Percentiles rank a stretch among this genome's conserved stretches.
Evolutionary conservation across 2,113 vertebrate species (phyloP).

Genomic region (Bubo scandiacus): DNA sequence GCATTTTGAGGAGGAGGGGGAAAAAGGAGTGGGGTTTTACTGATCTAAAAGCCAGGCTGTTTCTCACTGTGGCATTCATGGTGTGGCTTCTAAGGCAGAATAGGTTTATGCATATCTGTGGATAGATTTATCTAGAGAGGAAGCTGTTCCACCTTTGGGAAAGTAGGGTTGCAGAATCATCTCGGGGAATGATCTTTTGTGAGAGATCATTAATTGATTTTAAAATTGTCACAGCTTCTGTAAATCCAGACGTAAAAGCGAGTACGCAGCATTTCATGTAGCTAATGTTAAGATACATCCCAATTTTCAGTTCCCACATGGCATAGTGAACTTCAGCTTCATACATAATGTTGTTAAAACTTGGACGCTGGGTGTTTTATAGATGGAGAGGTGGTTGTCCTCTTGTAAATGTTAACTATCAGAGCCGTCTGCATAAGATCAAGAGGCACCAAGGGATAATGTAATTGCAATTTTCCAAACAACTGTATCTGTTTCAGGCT

Average conservation of each 20-base stretch:
- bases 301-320: neutral
- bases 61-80: neutral
- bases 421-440: conserved; percentile 50
- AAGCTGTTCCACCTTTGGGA: neutral
- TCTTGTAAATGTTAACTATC: conserved; percentile 60
- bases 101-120: fast-evolving
- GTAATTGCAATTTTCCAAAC: conserved; percentile 64
- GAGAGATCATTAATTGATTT: neutral
- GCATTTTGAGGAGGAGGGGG: neutral
- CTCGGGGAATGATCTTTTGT: neutral
- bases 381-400: conserved; percentile 46
- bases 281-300: neutral
- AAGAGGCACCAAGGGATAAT: conserved; percentile 57
- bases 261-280: neutral
- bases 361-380: conserved; percentile 30
- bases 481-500: conserved; percentile 60
- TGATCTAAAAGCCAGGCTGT: neutral
- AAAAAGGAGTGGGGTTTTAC: neutral
- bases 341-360: conserved; percentile 43
- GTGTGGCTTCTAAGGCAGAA: neutral
- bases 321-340: neutral
- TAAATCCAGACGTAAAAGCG: neutral
- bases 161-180: neutral
- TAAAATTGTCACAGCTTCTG: neutral
- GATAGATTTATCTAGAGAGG: neutral